Evolutionary conservation across 2,797 vertebrate species (phyloP).

Genomic region (Labeo calbasu): DNA sequence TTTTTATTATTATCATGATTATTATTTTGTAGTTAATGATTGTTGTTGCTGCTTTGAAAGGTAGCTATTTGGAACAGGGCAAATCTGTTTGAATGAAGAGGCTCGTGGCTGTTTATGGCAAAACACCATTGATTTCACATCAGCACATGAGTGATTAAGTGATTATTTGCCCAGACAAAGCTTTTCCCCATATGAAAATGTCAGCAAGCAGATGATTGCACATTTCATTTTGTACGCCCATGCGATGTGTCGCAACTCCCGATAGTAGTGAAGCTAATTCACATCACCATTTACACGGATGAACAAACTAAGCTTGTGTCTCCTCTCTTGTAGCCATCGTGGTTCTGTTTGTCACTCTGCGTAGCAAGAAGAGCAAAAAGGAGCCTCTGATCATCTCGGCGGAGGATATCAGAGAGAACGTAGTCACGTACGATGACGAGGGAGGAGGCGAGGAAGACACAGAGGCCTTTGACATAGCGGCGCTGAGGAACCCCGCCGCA

Average conservation of each 20-base stretch:
- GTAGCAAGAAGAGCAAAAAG: conserved; percentile 85
- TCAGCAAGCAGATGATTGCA: conserved; percentile 45
- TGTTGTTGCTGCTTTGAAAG: background rate
- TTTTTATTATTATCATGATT: background rate
- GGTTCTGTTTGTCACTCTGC: conserved; percentile 88
- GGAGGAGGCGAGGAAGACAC: conserved; percentile 93
- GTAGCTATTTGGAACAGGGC: background rate
- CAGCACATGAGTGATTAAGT: conserved; percentile 39
- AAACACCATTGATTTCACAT: conserved; percentile 42
- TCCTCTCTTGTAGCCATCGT: conserved; percentile 80
- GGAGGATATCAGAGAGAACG: conserved; percentile 91
- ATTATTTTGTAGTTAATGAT: background rate
- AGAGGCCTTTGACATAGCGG: conserved; percentile 91
- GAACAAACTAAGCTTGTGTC: conserved; percentile 1
- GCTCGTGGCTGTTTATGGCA: conserved; percentile 8
- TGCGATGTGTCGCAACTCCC: background rate
- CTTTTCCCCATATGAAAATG: conserved; percentile 35
- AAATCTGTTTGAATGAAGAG: conserved; percentile 12
- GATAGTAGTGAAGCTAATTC: conserved; percentile 13
- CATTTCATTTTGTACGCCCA: conserved; percentile 1
- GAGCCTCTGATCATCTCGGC: conserved; percentile 90
- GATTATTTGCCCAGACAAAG: conserved; percentile 31
- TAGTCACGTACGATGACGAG: conserved; percentile 92
- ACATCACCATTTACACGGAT: conserved; percentile 5
- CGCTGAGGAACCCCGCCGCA: conserved; percentile 85